Evolutionary conservation across 2,888 invertebrate species (phyloP), one percentile per base, ranked within the genome.

Genomic region (Norana najaformis): DNA sequence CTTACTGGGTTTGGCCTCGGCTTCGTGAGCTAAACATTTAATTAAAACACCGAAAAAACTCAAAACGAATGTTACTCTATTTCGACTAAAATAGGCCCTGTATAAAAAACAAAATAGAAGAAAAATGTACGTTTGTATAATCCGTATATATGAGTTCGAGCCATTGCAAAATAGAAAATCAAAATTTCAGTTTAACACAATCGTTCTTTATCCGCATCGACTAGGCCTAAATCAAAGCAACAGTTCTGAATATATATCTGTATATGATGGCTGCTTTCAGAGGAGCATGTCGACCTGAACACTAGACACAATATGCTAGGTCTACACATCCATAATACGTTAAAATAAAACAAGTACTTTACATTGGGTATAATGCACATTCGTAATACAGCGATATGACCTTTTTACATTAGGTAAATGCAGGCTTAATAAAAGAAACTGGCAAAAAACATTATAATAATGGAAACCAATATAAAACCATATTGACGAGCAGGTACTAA

Each of bases 11-110:
- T 69, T n/a, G n/a, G 69, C 69, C 53, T 53, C 53, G 53, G 30
- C 53, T 69, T n/a, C 30, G n/a, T 8, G 69, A n/a, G n/a, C 69
- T 69, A n/a, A 8, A 13, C n/a, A 11, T 47, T 47, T 23, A 47
- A 8, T n/a, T n/a, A 8, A 5, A 69, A n/a, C 30, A 69, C 30
- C 30, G n/a, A 30, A 69, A n/a, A 53, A n/a, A 69, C 23, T 47
- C 11, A 47, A 14, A n/a, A 0, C n/a, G 69, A 69, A 30, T n/a
- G 69, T 69, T 69, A n/a, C n/a, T 69, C 30, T 69, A 8, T 69
- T 69, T n/a, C 69, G 69, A 69, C 69, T 69, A n/a, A 69, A 69
- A n/a, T 69, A 69, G n/a, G n/a, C n/a, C n/a, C n/a, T n/a, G n/a
- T 69, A 69, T n/a, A 69, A 69, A 69, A 69, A 11, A n/a, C n/a